Percentiles rank a stretch among this genome's conserved stretches.
phyloP scores from a whole-genome alignment of 2,797 vertebrate species.

The Pangasius sanitwongsei region DNA sequence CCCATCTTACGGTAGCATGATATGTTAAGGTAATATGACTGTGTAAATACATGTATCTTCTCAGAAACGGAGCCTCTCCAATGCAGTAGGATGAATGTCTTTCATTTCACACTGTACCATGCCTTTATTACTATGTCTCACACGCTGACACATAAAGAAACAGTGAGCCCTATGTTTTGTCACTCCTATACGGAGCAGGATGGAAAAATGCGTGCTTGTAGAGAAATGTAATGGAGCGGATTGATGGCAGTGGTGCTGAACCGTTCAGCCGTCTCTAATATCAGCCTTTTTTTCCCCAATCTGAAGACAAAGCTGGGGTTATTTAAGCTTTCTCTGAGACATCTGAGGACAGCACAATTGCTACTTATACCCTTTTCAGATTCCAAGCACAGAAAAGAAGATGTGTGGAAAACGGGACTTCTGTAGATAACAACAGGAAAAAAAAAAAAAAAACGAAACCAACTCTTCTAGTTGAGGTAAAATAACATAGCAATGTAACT shows the following conservation, averaged over 20 bases:
- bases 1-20: neutral
- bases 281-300: conserved; percentile 37
- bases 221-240: conserved; percentile 50
- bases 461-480: neutral
- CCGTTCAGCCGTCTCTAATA: conserved; percentile 47
- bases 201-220: conserved; percentile 38
- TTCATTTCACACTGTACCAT: conserved; percentile 41
- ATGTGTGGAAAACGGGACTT: neutral
- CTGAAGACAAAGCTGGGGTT: conserved; percentile 27
- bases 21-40: neutral
- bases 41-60: conserved; percentile 22
- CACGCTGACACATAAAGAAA: conserved; percentile 39
- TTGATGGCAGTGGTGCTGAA: conserved; percentile 53
- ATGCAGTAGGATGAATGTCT: conserved; percentile 38
- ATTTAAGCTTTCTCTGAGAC: conserved; percentile 5
- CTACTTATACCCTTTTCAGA: conserved; percentile 23
- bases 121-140: conserved; percentile 21
- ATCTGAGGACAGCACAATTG: conserved; percentile 10
- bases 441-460: neutral
- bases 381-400: conserved; percentile 2
- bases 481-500: neutral
- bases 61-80: conserved; percentile 10
- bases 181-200: conserved; percentile 42
- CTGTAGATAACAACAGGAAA: neutral
- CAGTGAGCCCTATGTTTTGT: conserved; percentile 36